phyloP scores from a whole-genome alignment of 2,797 vertebrate species.

The Crocodylus rhombifer region DNA sequence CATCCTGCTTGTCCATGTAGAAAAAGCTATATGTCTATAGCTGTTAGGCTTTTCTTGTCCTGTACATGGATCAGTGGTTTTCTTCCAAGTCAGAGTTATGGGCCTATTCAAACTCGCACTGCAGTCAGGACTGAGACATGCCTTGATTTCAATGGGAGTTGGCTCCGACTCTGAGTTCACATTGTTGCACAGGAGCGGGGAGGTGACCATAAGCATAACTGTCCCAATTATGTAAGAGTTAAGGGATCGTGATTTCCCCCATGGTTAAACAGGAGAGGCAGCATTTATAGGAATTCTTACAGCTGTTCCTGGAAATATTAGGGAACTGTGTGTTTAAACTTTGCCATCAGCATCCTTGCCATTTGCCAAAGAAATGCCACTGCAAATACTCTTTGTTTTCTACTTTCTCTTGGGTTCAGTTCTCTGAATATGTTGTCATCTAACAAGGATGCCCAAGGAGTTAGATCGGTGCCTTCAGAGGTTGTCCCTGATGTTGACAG shows the following conservation, averaged over 20 bases:
- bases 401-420: not conserved
- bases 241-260: not conserved
- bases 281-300: not conserved
- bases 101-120: not conserved
- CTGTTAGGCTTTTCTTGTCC: not conserved
- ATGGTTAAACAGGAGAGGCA: not conserved
- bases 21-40: not conserved
- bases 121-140: too few species aligned
- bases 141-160: too few species aligned
- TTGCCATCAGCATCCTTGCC: rapidly evolving
- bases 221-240: not conserved
- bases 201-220: not conserved
- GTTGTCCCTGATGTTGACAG: too few species aligned
- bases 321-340: not conserved
- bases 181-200: too few species aligned
- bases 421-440: not conserved
- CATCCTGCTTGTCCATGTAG: not conserved
- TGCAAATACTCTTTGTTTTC: not conserved
- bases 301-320: rapidly evolving
- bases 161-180: too few species aligned
- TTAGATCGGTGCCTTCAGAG: too few species aligned
- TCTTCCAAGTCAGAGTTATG: not conserved
- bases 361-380: too few species aligned
- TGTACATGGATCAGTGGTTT: not conserved
- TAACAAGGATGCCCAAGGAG: too few species aligned